Conservation (phyloP, 2,113 vertebrate genomes). For the Osmerus eperlanus region DNA sequence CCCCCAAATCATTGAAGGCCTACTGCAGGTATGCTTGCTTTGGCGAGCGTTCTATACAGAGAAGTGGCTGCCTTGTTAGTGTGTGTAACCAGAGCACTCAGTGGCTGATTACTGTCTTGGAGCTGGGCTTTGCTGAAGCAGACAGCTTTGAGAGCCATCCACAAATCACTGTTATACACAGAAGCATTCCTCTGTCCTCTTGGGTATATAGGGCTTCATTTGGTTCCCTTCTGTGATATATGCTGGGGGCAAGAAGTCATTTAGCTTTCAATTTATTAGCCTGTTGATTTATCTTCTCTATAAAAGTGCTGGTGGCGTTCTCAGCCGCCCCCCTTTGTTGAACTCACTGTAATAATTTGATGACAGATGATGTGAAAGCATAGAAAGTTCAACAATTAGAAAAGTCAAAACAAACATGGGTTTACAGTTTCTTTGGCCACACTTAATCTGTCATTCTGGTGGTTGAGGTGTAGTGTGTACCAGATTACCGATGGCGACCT, state of each 20-base stretch:
- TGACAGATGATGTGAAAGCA: conserved; percentile 84
- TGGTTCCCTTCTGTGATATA: conserved; percentile 68
- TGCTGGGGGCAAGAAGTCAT: conserved; percentile 73
- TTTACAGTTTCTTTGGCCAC: conserved; percentile 35
- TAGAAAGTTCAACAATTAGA: conserved; percentile 72
- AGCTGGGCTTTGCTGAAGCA: conserved; percentile 39
- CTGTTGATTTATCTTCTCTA: conserved; percentile 86
- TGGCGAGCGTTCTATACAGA: conserved; percentile 7
- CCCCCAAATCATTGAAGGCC: neutral
- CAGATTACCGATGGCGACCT: conserved; percentile 26
- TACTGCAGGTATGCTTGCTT: neutral
- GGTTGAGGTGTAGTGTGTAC: conserved; percentile 22
- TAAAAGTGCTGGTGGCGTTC: conserved; percentile 80
- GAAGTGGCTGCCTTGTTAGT: conserved; percentile 8
- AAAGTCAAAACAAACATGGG: conserved; percentile 31
- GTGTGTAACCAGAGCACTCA: conserved; percentile 14
- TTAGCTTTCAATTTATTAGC: conserved; percentile 77
- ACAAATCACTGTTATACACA: conserved; percentile 75
- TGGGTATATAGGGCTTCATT: conserved; percentile 67
- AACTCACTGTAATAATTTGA: conserved; percentile 73
- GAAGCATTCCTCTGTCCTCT: conserved; percentile 77
- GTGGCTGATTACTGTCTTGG: conserved; percentile 22
- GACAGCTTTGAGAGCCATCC: conserved; percentile 43
- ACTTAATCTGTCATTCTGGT: conserved; percentile 49
- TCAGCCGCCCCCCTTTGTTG: conserved; percentile 63